These are phyloP conservation scores for Lucifuga dentata DNA, from an alignment of 2,113 vertebrate genomes.

Conservation along the genomic window DNA sequence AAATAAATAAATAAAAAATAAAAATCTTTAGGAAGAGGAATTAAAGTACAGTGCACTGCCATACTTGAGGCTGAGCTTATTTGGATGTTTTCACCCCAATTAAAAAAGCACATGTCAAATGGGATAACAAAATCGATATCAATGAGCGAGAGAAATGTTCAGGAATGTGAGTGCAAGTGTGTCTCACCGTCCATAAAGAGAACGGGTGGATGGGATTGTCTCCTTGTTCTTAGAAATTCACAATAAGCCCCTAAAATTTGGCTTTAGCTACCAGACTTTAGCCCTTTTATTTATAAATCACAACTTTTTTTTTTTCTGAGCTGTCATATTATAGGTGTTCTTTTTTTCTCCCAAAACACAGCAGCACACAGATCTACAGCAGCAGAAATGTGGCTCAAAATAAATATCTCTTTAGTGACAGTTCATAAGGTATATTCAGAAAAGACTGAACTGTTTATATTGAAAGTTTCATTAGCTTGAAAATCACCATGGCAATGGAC, in stretches of 20 bases:
- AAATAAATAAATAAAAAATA: background rate
- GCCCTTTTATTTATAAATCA: conserved; percentile 63
- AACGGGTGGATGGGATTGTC: conserved; percentile 47
- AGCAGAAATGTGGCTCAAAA: conserved; percentile 45
- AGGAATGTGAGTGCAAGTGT: background rate
- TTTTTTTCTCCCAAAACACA: conserved; percentile 10
- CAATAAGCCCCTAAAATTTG: conserved; percentile 43
- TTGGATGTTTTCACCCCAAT: conserved; percentile 4
- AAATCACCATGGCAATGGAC: conserved; percentile 69
- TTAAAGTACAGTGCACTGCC: background rate
- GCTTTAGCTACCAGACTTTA: conserved; percentile 58
- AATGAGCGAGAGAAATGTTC: conserved; percentile 4
- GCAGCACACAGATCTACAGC: conserved; percentile 12
- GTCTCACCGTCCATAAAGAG: background rate
- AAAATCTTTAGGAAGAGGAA: no score
- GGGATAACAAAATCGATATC: conserved; percentile 16
- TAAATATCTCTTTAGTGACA: conserved; percentile 43
- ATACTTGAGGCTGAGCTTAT: background rate
- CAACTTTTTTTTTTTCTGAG: conserved; percentile 41
- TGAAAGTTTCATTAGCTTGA: conserved; percentile 69
- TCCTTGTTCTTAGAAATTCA: conserved; percentile 44
- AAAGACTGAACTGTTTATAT: conserved; percentile 67
- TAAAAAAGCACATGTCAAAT: conserved; percentile 17
- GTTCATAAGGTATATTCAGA: conserved; percentile 55
- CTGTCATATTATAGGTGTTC: conserved; percentile 37